Base-by-base conservation (phyloP, 2,888 invertebrate genomes). In the Flexamia atlantica region DNA sequence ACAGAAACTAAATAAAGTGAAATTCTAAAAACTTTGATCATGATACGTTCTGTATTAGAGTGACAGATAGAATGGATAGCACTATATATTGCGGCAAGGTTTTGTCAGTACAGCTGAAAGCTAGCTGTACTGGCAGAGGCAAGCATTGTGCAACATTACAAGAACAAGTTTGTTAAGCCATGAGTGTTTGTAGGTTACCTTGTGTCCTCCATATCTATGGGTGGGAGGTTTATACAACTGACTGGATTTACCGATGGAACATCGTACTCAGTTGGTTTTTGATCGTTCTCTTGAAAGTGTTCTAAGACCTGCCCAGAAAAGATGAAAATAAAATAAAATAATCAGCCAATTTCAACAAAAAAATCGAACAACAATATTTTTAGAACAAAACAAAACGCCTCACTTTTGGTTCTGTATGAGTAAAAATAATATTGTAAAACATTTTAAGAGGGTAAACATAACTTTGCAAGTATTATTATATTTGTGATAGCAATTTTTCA, bases 281-380 rank as follows among this genome's bases (percentile, higher is more conserved):
- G 74, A 46, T 76, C 74, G 57, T 79, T 57, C 76, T 76, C 76
- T 79, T 79, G 79, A 79, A 53, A 83, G 82, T 74, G 23, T 42
- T 83, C 82, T 83, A 83, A 53, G 2, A 83, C 82, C 82, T 83
- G 74, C 57, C 82, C 82, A 74, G 60, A 83, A 74, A 82, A 60
- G 53, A 53, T 53, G 57, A 70, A 74, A 28, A 12, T 57, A 57
- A 83, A 83, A 40, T 40, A 53, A 32, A 79, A 53, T 36, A 46
- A 23, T 17, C 0, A 50, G 82, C 64, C 70, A 70, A 46, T 79
- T 79, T 79, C 32, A 79, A 20, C 57, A 57, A 79, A 79, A 32
- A 12, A 53, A 32, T 1, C 36, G n/a, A 76, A 17, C 28, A 46
- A 28, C 20, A 76, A 25, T 76, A 28, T 28, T 76, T 25, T 50